phyloP scores from a whole-genome alignment of 2,888 invertebrate genomes.

The Bellardia pandia region DNA sequence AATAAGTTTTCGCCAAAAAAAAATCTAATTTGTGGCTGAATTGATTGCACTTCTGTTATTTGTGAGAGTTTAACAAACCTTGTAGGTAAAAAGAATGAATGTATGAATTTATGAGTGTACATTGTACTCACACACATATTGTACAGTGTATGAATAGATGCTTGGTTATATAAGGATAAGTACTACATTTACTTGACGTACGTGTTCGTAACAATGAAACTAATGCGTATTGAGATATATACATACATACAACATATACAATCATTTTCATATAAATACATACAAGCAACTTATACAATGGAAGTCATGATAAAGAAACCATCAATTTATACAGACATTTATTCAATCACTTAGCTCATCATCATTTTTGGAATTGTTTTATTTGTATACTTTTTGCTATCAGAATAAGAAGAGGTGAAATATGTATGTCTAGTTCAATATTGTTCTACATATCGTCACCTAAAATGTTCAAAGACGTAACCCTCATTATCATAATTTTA shows the following conservation, averaged over 20 bases:
- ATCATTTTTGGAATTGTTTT: slow-evolving; percentile 1
- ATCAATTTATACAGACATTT: neutral
- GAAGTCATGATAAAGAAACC: neutral
- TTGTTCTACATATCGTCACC: too few species aligned
- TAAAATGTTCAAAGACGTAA: too few species aligned
- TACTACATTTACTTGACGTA: neutral
- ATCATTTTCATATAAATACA: too few species aligned
- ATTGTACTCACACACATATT: too few species aligned
- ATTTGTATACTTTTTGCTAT: neutral
- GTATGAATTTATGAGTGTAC: neutral
- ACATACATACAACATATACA: neutral
- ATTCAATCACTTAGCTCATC: neutral
- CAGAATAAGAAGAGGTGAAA: too few species aligned
- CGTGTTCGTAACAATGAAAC: neutral
- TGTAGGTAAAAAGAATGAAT: neutral
- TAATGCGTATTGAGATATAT: neutral
- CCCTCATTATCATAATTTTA: too few species aligned
- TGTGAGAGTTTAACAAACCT: neutral
- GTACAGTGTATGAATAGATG: too few species aligned
- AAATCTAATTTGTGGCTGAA: neutral
- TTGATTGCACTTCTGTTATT: neutral
- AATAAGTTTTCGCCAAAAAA: neutral
- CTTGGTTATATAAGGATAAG: neutral
- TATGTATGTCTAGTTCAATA: too few species aligned
- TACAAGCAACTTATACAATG: neutral